Conservation (phyloP, 2,888 invertebrate species). For the Ectropis crepuscularia region DNA sequence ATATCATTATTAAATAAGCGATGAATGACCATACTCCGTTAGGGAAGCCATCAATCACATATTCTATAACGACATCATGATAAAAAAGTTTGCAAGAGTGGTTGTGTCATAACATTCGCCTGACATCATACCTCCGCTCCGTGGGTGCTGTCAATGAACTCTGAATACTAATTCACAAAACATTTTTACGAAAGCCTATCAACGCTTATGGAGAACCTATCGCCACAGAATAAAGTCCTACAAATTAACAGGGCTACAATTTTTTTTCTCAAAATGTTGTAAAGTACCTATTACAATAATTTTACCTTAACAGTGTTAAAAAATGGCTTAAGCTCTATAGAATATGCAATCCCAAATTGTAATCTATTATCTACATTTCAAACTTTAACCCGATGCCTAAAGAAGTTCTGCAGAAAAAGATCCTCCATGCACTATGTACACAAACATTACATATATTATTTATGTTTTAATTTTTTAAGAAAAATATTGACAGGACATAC, state of each 20-base stretch:
- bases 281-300: too few relatives aligned
- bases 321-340: neutral
- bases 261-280: too few relatives aligned
- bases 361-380: too few relatives aligned
- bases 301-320: too few relatives aligned
- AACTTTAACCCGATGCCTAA: too few relatives aligned
- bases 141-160: slow-evolving; percentile 37
- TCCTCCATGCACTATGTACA: too few relatives aligned
- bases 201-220: slow-evolving; percentile 6
- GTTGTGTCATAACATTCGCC: slow-evolving; percentile 14
- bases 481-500: too few relatives aligned
- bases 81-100: slow-evolving; percentile 23
- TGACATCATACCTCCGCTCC: slow-evolving; percentile 27
- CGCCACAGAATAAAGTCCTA: neutral
- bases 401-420: too few relatives aligned
- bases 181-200: slow-evolving; percentile 13
- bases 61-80: slow-evolving; percentile 24
- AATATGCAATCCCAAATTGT: too few relatives aligned
- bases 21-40: neutral
- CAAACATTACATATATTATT: too few relatives aligned
- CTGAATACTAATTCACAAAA: neutral
- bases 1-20: too few relatives aligned
- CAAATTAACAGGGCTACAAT: neutral
- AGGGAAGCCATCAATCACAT: slow-evolving; percentile 20
- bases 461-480: too few relatives aligned